Conservation (phyloP, 35 echinoderm and acorn worm genomes). For the Heliocidaris erythrogramma region DNA sequence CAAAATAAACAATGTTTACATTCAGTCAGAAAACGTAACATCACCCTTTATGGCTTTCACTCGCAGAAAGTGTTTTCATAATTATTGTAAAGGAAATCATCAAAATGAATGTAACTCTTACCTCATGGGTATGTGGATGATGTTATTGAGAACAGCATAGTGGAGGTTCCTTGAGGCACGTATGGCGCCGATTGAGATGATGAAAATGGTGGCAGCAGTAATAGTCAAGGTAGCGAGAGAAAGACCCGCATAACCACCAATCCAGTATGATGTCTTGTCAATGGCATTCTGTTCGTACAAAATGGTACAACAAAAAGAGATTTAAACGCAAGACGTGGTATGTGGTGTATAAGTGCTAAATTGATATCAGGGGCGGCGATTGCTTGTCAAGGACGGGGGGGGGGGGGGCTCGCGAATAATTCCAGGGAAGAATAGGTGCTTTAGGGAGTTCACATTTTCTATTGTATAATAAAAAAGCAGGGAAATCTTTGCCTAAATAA, state of each 20-base stretch:
- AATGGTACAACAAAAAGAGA: neutral
- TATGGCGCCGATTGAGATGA: constrained; percentile 49
- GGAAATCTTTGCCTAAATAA: no score
- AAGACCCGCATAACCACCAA: constrained; percentile 46
- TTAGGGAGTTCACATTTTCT: no score
- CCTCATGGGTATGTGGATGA: constrained; percentile 85
- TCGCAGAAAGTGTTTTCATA: no score
- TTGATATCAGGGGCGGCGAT: no score
- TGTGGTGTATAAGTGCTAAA: neutral
- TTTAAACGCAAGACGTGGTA: neutral
- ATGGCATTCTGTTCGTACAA: neutral
- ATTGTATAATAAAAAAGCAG: no score
- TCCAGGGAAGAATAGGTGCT: no score
- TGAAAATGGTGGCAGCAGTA: neutral
- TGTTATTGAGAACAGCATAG: constrained; percentile 57
- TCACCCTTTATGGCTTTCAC: no score
- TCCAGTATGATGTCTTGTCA: constrained; percentile 26
- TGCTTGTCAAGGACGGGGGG: no score
- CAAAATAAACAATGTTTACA: no score
- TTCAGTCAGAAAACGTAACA: no score
- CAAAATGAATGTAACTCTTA: neutral
- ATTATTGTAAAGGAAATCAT: no score
- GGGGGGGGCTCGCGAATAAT: no score
- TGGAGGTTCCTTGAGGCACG: constrained; percentile 72
- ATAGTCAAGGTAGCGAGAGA: neutral